Evolutionary conservation across 92 coral and sea anemone species (phyloP).

Genomic region (Montipora capitata): DNA sequence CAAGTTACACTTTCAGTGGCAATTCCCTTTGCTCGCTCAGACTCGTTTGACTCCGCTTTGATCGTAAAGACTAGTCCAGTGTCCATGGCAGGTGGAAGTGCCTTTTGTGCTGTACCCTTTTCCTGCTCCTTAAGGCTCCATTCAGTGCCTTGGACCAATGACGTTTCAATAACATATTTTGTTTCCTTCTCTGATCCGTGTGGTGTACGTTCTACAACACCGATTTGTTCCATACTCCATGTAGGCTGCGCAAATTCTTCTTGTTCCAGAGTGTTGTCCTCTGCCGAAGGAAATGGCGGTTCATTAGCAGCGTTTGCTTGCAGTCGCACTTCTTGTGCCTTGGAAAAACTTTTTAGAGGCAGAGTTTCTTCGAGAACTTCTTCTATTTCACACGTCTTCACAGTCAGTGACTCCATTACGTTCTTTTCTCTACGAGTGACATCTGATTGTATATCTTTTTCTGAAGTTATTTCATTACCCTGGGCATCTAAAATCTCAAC

Average conservation of each 20-base stretch:
- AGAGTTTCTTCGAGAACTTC: neutral
- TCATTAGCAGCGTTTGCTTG: conserved; percentile 27
- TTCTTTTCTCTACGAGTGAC: too few species aligned
- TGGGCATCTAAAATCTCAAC: neutral
- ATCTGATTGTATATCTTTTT: neutral
- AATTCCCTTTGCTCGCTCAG: neutral
- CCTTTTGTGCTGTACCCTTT: neutral
- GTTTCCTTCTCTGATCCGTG: neutral
- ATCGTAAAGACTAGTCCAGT: neutral
- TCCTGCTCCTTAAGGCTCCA: neutral
- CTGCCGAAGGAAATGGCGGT: conserved; percentile 21
- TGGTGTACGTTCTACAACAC: neutral
- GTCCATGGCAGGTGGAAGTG: neutral
- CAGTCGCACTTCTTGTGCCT: conserved; percentile 32
- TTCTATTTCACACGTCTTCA: neutral
- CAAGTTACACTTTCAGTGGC: conserved; percentile 62
- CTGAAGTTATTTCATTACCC: neutral
- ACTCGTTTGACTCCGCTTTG: neutral
- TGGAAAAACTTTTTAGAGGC: neutral
- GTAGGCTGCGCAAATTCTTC: neutral
- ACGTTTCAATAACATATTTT: too few species aligned
- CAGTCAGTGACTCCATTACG: neutral
- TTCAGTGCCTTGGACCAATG: too few species aligned
- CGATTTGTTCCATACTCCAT: conserved; percentile 26
- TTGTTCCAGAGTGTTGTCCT: neutral